Base-by-base conservation (phyloP, 2,113 vertebrate genomes). In the Suricata suricatta region DNA sequence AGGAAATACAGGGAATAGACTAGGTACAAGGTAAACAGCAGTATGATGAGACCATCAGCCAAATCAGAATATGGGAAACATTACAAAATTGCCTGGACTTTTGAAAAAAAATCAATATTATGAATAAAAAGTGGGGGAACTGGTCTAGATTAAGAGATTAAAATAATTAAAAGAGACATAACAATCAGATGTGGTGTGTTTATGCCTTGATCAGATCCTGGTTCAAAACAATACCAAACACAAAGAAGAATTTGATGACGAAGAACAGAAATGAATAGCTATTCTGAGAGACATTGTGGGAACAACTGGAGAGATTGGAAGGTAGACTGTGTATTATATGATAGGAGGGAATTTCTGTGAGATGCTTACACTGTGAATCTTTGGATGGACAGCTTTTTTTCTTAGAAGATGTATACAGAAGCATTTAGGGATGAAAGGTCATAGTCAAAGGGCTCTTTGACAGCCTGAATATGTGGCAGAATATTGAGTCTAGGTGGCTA, bases 401-500 rank as follows among this genome's bases (percentile, higher is more conserved):
- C 41, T 69, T 66, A 68, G 63, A 54, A 66, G 29, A 52, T 9
- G 15, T 17, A 50, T 7, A 11, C 15, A 0, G 71, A 83, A 35
- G 69, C 35, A 6, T 29, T 38, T 31, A 64, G 50, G 41, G 16
- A 7, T 17, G 38, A 50, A 25, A 2, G 14, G 11, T 29, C 54
- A 16, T 0, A 5, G 47, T 63, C 25, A 3, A 1, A 57, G 21
- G 23, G 4, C 7, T 44, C 52, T 2, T 11, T 64, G 66, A 13
- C 35, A 64, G 60, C 25, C 80, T n/a, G 7, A 0, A 23, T 1
- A 50, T 4, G 47, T 52, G 64, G 11, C 23, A 1, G 27, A 88
- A 10, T 23, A 14, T 17, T 86, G 64, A 23, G 44, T 66, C n/a
- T 29, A 41, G 31, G 74, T 50, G 14, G 29, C 41, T 47, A 21